A percentile compares a stretch with the other conserved stretches of the same genome.
phyloP scores from a whole-genome alignment of 2,888 invertebrate species.

The Rotaria magnacalcarata region DNA sequence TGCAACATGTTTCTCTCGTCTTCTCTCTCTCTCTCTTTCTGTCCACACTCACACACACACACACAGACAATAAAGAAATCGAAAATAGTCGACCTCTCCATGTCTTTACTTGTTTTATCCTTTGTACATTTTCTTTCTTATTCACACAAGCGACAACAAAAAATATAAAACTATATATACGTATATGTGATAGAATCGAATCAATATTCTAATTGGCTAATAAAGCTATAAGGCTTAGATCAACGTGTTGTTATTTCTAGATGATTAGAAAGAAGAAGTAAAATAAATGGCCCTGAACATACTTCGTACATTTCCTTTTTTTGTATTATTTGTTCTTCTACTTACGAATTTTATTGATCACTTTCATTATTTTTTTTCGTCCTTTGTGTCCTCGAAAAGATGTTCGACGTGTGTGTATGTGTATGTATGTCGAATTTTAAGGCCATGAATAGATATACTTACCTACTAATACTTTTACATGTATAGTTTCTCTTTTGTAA shows the following conservation, averaged over 20 bases:
- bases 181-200: background rate
- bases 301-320: background rate
- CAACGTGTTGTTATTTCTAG: background rate
- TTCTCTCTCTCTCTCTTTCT: background rate
- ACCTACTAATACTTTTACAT: background rate
- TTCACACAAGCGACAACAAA: background rate
- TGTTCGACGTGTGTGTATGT: background rate
- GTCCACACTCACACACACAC: background rate
- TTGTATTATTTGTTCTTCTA: background rate
- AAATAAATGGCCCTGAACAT: background rate
- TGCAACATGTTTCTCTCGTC: background rate
- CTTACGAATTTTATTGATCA: background rate
- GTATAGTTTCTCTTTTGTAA: background rate
- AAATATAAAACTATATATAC: background rate
- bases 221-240: background rate
- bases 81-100: background rate
- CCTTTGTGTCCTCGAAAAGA: constrained; percentile 14
- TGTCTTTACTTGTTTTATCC: background rate
- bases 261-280: background rate
- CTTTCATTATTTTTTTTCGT: background rate
- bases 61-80: background rate
- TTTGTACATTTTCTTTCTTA: background rate
- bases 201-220: background rate
- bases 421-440: background rate
- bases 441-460: constrained; percentile 13